Evolutionary conservation across 30 jellyfish, hydroid and myxozoan genomes (phyloP).

Genomic region (Turritopsis dohrnii): DNA sequence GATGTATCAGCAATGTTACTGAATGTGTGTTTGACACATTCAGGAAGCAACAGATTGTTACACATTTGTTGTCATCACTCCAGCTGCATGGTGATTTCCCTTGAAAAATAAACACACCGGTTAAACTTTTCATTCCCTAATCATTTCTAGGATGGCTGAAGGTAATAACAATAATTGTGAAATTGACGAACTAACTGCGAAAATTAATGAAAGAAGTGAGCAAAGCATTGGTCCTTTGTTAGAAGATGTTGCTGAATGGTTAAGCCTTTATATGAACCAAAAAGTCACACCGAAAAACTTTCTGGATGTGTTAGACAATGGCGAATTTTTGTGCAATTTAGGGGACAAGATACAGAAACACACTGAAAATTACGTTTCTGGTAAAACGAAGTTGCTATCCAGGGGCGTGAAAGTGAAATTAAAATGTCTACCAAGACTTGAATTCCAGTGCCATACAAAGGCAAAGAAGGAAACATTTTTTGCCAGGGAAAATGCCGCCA

Average conservation of each 20-base stretch:
- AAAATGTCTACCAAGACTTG: constrained; percentile 28
- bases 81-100: too few species aligned
- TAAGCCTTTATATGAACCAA: constrained; percentile 18
- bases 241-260: constrained; percentile 84
- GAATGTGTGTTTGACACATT: too few species aligned
- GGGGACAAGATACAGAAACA: constrained; percentile 37
- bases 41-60: too few species aligned
- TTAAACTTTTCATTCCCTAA: too few species aligned
- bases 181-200: constrained; percentile 35
- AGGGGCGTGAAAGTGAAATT: constrained; percentile 18
- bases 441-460: constrained; percentile 34
- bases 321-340: constrained; percentile 41
- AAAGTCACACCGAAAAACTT: constrained; percentile 42
- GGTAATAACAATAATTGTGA: neutral
- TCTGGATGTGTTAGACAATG: constrained; percentile 64
- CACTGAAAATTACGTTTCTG: neutral
- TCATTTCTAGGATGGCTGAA: neutral
- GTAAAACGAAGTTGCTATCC: neutral
- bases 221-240: constrained; percentile 48
- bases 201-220: constrained; percentile 52
- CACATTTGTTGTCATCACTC: too few species aligned
- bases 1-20: too few species aligned
- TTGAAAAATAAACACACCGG: too few species aligned
- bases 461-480: constrained; percentile 57
- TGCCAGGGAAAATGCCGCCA: constrained; percentile 84